Evolutionary conservation across 2,113 vertebrate genomes (phyloP).

Genomic region (Coptodon bakossiorum): DNA sequence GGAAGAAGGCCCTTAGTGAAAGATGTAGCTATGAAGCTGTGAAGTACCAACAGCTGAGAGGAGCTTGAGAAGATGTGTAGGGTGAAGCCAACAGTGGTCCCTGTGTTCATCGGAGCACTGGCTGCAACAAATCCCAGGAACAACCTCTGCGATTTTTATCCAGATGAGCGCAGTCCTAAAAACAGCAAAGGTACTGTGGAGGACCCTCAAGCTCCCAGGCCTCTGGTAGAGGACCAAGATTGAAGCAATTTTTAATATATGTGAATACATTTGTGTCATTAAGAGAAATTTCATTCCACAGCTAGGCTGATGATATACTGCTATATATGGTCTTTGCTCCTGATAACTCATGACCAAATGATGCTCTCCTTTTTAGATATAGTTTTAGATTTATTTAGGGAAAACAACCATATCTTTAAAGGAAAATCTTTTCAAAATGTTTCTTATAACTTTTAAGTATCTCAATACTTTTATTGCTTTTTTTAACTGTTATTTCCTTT

Average conservation of each 20-base stretch:
- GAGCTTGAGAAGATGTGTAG: not conserved
- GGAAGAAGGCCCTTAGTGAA: not conserved
- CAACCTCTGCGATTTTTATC: not conserved
- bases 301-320: not conserved
- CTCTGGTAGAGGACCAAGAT: not conserved
- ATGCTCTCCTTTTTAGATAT: not conserved
- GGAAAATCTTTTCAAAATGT: not conserved
- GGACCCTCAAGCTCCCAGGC: not conserved
- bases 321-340: not conserved
- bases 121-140: not conserved
- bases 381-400: not conserved
- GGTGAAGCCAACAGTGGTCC: not conserved
- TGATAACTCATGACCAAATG: not conserved
- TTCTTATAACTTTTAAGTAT: not conserved
- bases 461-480: not conserved
- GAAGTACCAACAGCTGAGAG: not conserved
- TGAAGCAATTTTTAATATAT: not conserved
- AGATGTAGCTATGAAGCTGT: not conserved
- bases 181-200: not conserved
- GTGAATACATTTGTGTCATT: not conserved
- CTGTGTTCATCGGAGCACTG: not conserved
- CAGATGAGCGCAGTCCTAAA: not conserved
- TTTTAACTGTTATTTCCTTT: not conserved
- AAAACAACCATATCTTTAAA: not conserved
- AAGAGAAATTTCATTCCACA: not conserved